Base-by-base conservation (phyloP, 2,888 invertebrate species). In the Diarsia brunnea region DNA sequence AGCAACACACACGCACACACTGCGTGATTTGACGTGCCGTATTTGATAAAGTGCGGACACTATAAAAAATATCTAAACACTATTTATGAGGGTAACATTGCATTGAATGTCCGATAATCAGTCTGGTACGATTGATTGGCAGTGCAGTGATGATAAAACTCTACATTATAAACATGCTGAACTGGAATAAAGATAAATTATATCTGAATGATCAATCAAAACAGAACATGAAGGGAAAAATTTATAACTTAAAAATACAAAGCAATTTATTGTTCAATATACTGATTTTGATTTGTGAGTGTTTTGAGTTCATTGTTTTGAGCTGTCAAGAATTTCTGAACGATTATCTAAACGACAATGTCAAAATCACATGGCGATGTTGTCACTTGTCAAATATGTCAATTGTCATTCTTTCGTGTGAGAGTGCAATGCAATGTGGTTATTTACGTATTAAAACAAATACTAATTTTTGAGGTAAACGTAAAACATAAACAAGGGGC, bases 1-100 rank as follows among this genome's bases (percentile, higher is more conserved):
- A 78, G 73, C 58, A 63, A 71, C 69, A 78, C 75, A 80, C 88
- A 88, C 87, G 84, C 86, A 84, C 69, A 43, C 51, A 14, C 47
- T 69, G 79, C 88, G 88, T 88, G 88, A 84, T 78, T 77, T 69
- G 77, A 58, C 61, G 60, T 67, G 51, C 43, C 38, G 31, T 65
- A 60, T 45, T 47, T 55, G 47, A 24, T 10, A 16, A 4, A 49
- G 38, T 49, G 49, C 14, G 21, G 58, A 43, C 38, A 21, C 1
- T 14, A 24, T 19, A 49, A 60, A 68, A 75, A 63, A 51, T 16
- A 58, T 8, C 2, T 27, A 16, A 27, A 0, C 31, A 21, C 0
- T 19, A 14, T 51, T 51, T 51, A 64, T 1, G 12, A 66, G 24
- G 43, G 76, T 67, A 76, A 47, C 75, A 55, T 47, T 65, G 47